Percentiles rank a stretch among this genome's conserved stretches.
Conservation (phyloP, 2,797 vertebrate species). For the Oreochromis mossambicus region DNA sequence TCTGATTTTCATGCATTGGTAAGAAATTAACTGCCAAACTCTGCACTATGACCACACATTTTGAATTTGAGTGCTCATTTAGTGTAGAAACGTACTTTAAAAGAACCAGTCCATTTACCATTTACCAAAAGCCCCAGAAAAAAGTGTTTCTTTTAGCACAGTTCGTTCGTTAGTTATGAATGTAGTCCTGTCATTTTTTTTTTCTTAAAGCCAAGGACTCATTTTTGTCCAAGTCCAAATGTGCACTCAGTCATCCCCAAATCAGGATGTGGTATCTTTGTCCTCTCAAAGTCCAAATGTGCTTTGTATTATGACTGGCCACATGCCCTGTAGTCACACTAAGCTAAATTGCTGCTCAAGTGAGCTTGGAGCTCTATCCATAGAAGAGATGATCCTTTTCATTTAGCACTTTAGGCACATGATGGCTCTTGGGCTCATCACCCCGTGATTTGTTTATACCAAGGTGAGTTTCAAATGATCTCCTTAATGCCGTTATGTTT, state of each 20-base stretch:
- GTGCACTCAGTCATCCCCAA: neutral
- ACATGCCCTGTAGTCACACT: neutral
- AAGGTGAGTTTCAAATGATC: neutral
- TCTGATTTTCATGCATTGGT: neutral
- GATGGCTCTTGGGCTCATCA: neutral
- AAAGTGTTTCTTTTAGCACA: neutral
- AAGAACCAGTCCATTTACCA: neutral
- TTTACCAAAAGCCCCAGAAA: neutral
- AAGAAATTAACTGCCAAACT: neutral
- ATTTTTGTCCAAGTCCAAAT: neutral
- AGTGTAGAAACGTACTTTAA: neutral
- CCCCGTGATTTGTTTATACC: neutral
- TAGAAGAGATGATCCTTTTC: neutral
- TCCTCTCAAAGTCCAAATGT: neutral
- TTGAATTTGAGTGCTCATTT: neutral
- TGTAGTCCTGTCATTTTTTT: neutral
- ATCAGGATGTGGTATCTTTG: neutral
- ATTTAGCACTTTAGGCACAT: neutral
- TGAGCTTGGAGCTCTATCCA: neutral
- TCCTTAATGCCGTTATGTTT: neutral
- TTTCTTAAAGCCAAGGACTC: neutral
- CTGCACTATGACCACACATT: neutral
- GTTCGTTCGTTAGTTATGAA: rapidly evolving
- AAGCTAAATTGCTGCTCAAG: neutral
- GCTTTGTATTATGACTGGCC: neutral